phyloP scores from a whole-genome alignment of 1,140 invertebrate species.

The Coelopa frigida region DNA sequence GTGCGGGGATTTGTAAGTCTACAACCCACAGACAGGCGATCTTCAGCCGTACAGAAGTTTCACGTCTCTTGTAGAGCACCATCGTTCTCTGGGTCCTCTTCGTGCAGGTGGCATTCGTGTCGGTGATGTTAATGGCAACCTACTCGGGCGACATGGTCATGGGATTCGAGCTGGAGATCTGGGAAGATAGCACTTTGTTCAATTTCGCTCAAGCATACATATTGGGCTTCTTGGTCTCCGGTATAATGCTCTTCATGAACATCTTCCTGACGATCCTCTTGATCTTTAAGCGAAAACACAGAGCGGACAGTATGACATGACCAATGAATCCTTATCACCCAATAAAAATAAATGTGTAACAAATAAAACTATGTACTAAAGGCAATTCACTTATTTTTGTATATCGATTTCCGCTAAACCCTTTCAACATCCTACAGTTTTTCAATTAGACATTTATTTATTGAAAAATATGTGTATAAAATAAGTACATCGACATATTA shows the following conservation, averaged over 20 bases:
- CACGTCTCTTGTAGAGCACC: not conserved
- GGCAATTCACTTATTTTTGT: too few relatives aligned
- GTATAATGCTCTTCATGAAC: slow-evolving; percentile 1
- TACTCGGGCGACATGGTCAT: not conserved
- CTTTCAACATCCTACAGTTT: too few relatives aligned
- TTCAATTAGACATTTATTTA: too few relatives aligned
- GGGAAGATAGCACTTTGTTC: not conserved
- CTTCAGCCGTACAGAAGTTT: not conserved
- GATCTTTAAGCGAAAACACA: too few relatives aligned
- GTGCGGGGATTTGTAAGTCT: slow-evolving; percentile 7
- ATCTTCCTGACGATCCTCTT: slow-evolving; percentile 8
- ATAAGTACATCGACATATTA: too few relatives aligned
- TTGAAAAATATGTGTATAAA: too few relatives aligned
- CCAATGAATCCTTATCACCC: too few relatives aligned
- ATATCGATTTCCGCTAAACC: too few relatives aligned
- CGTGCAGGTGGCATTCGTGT: not conserved
- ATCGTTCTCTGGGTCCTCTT: slow-evolving; percentile 2
- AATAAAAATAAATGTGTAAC: too few relatives aligned
- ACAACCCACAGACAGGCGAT: not conserved
- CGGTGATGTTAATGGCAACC: not conserved
- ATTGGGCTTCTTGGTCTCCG: not conserved
- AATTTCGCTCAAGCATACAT: not conserved
- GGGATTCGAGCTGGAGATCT: not conserved
- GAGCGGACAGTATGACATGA: too few relatives aligned
- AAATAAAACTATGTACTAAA: too few relatives aligned